phyloP scores from a whole-genome alignment of 2,888 invertebrate species.

The Temnothorax ravouxi region DNA sequence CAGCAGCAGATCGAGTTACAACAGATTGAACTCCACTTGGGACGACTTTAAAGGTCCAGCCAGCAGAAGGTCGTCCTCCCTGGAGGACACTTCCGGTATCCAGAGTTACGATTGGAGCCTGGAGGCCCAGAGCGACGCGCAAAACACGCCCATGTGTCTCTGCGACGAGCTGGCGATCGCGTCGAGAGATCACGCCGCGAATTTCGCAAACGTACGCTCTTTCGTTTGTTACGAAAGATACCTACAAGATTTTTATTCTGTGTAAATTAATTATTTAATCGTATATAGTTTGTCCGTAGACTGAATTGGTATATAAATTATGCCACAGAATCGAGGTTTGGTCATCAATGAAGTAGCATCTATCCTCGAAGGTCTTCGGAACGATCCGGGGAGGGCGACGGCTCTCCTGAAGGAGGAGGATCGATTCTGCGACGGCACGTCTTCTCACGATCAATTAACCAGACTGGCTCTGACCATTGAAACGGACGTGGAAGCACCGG shows the following conservation, averaged over 20 bases:
- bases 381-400: slow-evolving; percentile 67
- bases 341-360: slow-evolving; percentile 77
- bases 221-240: not conserved
- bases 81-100: slow-evolving; percentile 78
- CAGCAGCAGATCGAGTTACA: slow-evolving; percentile 73
- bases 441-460: slow-evolving; percentile 79
- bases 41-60: slow-evolving; percentile 63
- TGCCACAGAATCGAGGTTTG: slow-evolving; percentile 46
- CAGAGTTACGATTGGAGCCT: slow-evolving; percentile 78
- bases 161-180: slow-evolving; percentile 68
- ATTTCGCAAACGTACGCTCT: slow-evolving; percentile 53
- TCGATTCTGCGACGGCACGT: slow-evolving; percentile 73
- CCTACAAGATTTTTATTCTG: too few relatives aligned
- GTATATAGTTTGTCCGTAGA: not conserved
- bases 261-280: not conserved
- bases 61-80: slow-evolving; percentile 55
- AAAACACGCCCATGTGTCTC: slow-evolving; percentile 61
- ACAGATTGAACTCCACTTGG: slow-evolving; percentile 67
- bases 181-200: slow-evolving; percentile 44
- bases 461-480: slow-evolving; percentile 81
- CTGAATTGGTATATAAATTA: slow-evolving; percentile 15
- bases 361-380: slow-evolving; percentile 74
- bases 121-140: slow-evolving; percentile 72
- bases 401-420: slow-evolving; percentile 77
- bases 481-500: slow-evolving; percentile 72